phyloP scores from a whole-genome alignment of 2,113 vertebrate species.

The Chitala chitala region DNA sequence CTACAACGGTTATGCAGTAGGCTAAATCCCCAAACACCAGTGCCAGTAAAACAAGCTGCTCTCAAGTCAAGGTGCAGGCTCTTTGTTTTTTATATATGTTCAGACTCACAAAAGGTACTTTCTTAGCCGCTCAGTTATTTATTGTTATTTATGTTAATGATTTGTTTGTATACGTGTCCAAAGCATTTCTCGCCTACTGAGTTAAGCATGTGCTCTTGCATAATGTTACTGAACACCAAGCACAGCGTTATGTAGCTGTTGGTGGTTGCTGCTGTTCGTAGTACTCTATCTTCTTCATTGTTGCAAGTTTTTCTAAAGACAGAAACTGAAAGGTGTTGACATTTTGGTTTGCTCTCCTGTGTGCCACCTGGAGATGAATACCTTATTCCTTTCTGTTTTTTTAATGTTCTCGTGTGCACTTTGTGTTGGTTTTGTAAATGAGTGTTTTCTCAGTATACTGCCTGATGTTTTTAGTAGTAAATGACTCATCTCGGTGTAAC shows the following conservation, averaged over 20 bases:
- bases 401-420: not conserved
- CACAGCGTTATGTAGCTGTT: not conserved
- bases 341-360: not conserved
- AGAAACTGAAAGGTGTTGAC: not conserved
- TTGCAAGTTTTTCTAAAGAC: not conserved
- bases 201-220: slow-evolving; percentile 4
- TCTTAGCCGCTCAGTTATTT: slow-evolving; percentile 11
- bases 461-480: no score
- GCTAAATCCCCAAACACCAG: slow-evolving; percentile 1
- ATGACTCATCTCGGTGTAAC: no score
- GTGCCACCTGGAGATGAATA: not conserved
- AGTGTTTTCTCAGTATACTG: no score
- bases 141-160: no score
- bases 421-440: no score
- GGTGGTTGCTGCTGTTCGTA: not conserved
- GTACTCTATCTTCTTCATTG: not conserved
- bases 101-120: not conserved
- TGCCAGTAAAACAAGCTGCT: slow-evolving; percentile 15
- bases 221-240: not conserved
- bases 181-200: not conserved
- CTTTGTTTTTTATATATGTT: slow-evolving; percentile 8
- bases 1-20: not conserved
- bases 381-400: not conserved
- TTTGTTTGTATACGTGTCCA: no score
- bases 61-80: slow-evolving; percentile 7